These are phyloP conservation scores for Choristoneura fumiferana DNA, from an alignment of 1,140 invertebrate genomes.

Conservation along the genomic window DNA sequence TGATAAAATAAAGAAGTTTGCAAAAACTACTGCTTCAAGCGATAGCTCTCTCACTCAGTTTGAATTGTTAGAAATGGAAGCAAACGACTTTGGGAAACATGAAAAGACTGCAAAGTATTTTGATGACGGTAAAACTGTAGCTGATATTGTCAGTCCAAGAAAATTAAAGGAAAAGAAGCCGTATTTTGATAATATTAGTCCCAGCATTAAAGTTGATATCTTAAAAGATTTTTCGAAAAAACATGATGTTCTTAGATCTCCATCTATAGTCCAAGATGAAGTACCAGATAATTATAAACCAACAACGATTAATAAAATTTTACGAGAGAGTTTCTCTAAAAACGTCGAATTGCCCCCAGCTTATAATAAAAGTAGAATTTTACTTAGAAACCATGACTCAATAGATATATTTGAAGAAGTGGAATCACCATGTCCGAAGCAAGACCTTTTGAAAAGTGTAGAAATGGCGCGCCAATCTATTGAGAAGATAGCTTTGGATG, in stretches of 20 bases:
- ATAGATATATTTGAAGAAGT: conserved; percentile 54
- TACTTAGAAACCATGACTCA: conserved; percentile 46
- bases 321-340: conserved; percentile 47
- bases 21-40: conserved; percentile 32
- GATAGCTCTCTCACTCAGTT: conserved; percentile 57
- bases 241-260: conserved; percentile 43
- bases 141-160: conserved; percentile 20
- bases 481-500: conserved; percentile 29
- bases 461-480: conserved; percentile 36
- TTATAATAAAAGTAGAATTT: conserved; percentile 22
- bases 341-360: conserved; percentile 31
- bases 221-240: conserved; percentile 27
- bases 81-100: conserved; percentile 28
- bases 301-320: conserved; percentile 50
- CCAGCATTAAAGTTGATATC: background rate
- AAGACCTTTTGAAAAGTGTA: conserved; percentile 24
- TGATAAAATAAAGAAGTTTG: conserved; percentile 36
- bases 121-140: conserved; percentile 23
- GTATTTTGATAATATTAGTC: conserved; percentile 42
- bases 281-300: conserved; percentile 40
- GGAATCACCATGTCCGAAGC: conserved; percentile 39
- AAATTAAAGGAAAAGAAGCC: conserved; percentile 33
- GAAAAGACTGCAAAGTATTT: conserved; percentile 36
- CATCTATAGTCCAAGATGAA: conserved; percentile 54
- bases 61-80: conserved; percentile 53